Conservation (phyloP, 2,797 vertebrate genomes). For the Taeniopygia guttata region DNA sequence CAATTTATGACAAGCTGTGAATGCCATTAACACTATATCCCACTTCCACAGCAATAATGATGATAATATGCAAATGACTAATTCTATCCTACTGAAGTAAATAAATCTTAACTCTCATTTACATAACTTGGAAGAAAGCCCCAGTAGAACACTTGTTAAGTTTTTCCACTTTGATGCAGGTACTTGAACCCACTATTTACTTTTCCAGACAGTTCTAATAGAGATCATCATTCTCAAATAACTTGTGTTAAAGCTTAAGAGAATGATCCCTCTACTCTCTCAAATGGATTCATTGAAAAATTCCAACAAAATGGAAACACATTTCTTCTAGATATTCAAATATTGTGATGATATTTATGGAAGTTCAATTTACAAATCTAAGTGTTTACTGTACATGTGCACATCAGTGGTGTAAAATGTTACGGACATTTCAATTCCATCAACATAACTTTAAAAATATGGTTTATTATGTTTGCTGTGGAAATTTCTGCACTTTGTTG, state of each 20-base stretch:
- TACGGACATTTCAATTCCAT: neutral
- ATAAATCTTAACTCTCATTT: slow-evolving; percentile 1
- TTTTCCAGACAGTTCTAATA: neutral
- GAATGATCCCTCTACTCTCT: neutral
- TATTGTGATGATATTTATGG: neutral
- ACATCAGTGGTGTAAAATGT: neutral
- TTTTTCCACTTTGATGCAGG: neutral
- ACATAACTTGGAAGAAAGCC: neutral
- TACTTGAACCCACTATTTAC: neutral
- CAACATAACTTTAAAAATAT: neutral
- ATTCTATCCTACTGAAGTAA: neutral
- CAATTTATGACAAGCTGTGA: slow-evolving; percentile 27
- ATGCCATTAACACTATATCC: neutral
- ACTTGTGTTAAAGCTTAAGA: neutral
- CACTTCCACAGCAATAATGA: neutral
- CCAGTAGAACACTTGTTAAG: neutral
- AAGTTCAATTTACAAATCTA: neutral
- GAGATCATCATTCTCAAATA: neutral
- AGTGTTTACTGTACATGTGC: neutral
- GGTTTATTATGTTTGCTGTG: neutral
- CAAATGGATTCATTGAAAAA: neutral
- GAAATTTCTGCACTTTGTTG: neutral
- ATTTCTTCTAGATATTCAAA: neutral
- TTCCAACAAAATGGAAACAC: neutral
- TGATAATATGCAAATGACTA: slow-evolving; percentile 8